phyloP scores from a whole-genome alignment of 1,140 invertebrate genomes.

The Araneus ventricosus region DNA sequence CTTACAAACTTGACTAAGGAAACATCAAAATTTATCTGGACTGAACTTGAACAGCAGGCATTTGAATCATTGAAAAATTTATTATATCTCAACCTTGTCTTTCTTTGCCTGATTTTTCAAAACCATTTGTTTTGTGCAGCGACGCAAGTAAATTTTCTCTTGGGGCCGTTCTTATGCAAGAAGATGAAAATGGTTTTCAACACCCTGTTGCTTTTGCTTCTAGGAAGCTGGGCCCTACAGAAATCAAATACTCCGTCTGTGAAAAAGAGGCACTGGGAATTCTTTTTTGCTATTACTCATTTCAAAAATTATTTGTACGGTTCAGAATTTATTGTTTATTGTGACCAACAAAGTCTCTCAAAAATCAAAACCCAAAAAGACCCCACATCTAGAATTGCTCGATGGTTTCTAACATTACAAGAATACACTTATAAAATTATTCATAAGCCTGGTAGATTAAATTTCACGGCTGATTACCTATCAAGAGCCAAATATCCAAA shows the following conservation, averaged over 20 bases:
- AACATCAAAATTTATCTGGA: neutral
- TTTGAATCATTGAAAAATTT: neutral
- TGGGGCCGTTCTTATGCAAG: neutral
- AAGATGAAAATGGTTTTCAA: neutral
- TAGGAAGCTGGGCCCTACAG: neutral
- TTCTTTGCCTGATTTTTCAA: neutral
- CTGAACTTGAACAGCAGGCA: neutral
- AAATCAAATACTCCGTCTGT: neutral
- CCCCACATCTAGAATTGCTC: neutral
- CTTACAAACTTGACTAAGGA: constrained; percentile 78
- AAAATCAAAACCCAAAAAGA: neutral
- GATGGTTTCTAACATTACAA: neutral
- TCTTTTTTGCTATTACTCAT: neutral
- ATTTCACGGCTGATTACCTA: neutral
- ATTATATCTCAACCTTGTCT: neutral
- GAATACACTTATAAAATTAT: neutral
- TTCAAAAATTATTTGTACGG: constrained; percentile 11
- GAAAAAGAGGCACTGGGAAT: neutral
- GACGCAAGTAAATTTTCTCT: neutral
- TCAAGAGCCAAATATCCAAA: neutral
- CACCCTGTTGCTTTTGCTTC: neutral
- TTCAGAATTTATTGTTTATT: neutral
- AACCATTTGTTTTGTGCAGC: neutral
- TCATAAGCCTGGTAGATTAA: constrained; percentile 31
- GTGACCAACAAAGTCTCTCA: neutral